Evolutionary conservation across 2,797 vertebrate species (phyloP).

Genomic region (Gymnopithys bicolor): DNA sequence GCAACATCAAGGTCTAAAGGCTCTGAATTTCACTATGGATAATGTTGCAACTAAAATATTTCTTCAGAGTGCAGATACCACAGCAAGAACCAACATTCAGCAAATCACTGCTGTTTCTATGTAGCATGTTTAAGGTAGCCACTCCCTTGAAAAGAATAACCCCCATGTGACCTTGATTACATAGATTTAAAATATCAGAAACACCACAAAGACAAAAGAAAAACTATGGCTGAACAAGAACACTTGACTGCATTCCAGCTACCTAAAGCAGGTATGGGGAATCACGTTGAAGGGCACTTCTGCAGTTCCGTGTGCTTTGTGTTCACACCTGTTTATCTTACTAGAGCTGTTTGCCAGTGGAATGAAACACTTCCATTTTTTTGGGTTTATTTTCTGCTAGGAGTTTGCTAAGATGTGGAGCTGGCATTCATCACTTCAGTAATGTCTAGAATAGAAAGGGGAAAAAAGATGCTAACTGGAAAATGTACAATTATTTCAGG

Average conservation of each 20-base stretch:
- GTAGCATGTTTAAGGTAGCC: background rate
- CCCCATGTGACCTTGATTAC: background rate
- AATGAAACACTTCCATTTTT: background rate
- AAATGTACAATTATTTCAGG: background rate
- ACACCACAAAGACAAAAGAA: background rate
- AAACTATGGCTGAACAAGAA: background rate
- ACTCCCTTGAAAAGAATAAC: background rate
- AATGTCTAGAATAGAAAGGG: background rate
- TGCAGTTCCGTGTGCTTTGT: background rate
- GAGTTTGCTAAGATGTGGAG: background rate
- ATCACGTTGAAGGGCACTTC: fast-evolving
- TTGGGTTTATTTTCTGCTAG: background rate
- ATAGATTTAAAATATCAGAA: background rate
- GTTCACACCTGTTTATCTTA: background rate
- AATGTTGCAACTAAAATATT: background rate
- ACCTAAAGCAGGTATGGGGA: background rate
- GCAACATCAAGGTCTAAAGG: conserved; percentile 19
- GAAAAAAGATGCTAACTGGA: background rate
- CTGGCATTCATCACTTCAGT: background rate
- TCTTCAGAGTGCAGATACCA: background rate
- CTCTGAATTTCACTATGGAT: background rate
- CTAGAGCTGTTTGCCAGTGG: background rate
- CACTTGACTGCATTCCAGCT: background rate
- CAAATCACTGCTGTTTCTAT: background rate
- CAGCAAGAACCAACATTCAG: background rate